Percentiles rank a stretch among this genome's conserved stretches.
phyloP scores from a whole-genome alignment of 2,113 vertebrate genomes.

The Ceuthmochares aereus region DNA sequence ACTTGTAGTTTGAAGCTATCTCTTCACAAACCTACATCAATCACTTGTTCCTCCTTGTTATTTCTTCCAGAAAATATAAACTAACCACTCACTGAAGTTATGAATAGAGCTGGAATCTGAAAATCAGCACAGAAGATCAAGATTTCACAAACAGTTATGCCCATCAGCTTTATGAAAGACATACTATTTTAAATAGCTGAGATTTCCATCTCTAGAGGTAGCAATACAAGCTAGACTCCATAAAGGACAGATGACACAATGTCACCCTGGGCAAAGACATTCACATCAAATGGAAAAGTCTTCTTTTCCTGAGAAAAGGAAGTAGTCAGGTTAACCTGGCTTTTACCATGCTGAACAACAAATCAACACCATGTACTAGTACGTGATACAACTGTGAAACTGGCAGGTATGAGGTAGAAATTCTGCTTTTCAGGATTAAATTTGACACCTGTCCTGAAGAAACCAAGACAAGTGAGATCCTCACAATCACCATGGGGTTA shows the following conservation, averaged over 20 bases:
- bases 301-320: neutral
- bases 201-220: neutral
- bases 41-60: neutral
- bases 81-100: neutral
- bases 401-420: neutral
- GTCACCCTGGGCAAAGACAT: neutral
- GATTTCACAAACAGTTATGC: neutral
- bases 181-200: neutral
- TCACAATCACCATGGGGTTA: accelerated
- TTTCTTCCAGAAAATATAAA: neutral
- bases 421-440: neutral
- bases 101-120: neutral
- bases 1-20: neutral
- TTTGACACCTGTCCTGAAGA: neutral
- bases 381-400: neutral
- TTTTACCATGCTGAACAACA: neutral
- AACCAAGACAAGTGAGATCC: neutral
- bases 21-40: neutral
- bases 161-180: neutral
- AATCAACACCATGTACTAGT: neutral
- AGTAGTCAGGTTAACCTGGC: neutral
- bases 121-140: neutral
- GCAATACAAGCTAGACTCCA: neutral
- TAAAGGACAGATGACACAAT: neutral
- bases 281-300: neutral